Conservation (phyloP, 2,797 vertebrate genomes). For the Buceros bicornis region DNA sequence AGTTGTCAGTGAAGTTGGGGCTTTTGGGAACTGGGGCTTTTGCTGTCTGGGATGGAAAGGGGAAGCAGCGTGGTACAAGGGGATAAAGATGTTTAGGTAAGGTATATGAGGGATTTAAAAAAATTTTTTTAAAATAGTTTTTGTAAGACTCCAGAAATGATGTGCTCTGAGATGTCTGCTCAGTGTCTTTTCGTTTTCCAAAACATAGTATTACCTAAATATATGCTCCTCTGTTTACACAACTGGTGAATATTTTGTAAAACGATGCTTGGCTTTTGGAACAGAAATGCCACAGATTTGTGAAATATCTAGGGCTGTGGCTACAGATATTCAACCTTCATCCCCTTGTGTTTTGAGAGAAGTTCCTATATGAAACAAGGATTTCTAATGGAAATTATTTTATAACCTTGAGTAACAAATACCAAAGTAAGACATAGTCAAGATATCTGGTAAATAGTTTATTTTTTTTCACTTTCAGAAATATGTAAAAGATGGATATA, state of each 20-base stretch:
- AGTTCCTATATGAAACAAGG: not conserved
- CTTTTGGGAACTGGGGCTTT: not conserved
- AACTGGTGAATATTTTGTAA: slow-evolving; percentile 20
- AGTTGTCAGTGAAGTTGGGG: not conserved
- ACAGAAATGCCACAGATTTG: slow-evolving; percentile 8
- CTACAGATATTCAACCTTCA: not conserved
- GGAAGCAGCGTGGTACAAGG: not conserved
- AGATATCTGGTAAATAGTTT: not conserved
- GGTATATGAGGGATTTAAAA: not conserved
- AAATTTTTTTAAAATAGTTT: not conserved
- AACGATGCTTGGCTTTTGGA: slow-evolving; percentile 23
- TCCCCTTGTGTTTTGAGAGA: not conserved
- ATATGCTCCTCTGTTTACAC: not conserved
- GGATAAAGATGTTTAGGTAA: not conserved
- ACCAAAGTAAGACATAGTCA: not conserved
- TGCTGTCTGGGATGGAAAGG: not conserved
- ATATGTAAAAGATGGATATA: not conserved
- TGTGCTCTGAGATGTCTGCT: not conserved
- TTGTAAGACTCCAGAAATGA: not conserved
- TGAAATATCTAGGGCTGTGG: not conserved
- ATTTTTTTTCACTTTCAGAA: not conserved
- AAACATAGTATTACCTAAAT: not conserved
- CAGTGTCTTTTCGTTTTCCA: not conserved
- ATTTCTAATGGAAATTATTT: not conserved
- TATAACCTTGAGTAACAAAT: slow-evolving; percentile 2